Evolutionary conservation across 2,113 vertebrate species (phyloP), one percentile per base, ranked within the genome.

Genomic region (Motacilla tschutschensis): DNA sequence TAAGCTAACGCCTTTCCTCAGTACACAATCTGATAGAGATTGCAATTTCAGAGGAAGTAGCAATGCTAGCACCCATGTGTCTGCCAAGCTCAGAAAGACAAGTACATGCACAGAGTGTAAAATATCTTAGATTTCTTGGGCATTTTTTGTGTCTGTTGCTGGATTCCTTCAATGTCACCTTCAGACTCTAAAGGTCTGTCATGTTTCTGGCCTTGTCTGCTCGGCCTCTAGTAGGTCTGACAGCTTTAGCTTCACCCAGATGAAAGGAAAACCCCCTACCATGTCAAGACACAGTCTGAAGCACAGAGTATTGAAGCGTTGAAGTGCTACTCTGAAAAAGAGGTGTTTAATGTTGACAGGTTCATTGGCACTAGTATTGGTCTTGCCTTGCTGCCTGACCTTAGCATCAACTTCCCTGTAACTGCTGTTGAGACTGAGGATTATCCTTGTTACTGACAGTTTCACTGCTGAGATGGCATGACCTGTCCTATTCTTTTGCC

Each of bases 261-360:
- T 48, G 38, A 55, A 54, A 17, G 50, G 31, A 63, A 91, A 80
- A 36, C 20, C 7, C 7, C 20, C 35, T 54, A 60, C 48, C 2
- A 12, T 17, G 58, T 76, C 58, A 73, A 62, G 59, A 64, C n/a
- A 38, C 60, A 59, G 41, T 54, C 69, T 63, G 57, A 83, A 86
- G 62, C 76, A 53, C 41, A 87, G 40, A 83, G 86, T 65, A 47
- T 8, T 20, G 26, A 84, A 89, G 69, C 5, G 3, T 51, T 84
- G 47, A 86, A 70, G 43, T 35, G 57, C 47, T 64, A 12, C 25
- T 71, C 65, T 79, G 78, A 78, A 80, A 78, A 90, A 85, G 55
- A 88, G 40, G 48, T 87, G 65, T 85, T 92, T 87, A 84, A 87
- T 67, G 76, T 63, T 90, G 89, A 90, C 89, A 87, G 83, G 81